Conservation (phyloP, 2,888 invertebrate genomes). For the Tipula helvola region DNA sequence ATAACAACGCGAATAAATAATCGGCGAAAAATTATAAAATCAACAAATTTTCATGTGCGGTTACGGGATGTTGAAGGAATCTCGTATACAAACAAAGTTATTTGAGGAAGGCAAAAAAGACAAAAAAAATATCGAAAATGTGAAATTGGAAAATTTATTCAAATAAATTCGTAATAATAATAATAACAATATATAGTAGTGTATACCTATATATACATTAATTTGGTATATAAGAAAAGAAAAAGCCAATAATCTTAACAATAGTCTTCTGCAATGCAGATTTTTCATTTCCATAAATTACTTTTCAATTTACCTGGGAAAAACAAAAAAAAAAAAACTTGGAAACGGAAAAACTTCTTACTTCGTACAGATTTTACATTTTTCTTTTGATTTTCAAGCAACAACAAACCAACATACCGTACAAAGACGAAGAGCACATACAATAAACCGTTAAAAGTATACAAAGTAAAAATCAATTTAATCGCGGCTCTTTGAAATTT, state of each 20-base stretch:
- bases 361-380: not conserved
- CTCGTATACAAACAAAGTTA: not conserved
- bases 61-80: not conserved
- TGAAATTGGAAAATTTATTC: not conserved
- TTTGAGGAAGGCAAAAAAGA: not conserved
- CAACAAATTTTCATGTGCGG: not conserved
- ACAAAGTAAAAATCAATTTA: not conserved
- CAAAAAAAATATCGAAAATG: not conserved
- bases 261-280: slow-evolving; percentile 6
- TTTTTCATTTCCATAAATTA: slow-evolving; percentile 8
- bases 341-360: not conserved
- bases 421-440: not conserved
- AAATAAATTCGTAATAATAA: not conserved
- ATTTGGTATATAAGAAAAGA: not conserved
- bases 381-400: not conserved
- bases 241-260: not conserved
- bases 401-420: not conserved
- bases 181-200: not conserved
- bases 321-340: not conserved
- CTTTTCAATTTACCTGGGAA: not conserved
- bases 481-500: not conserved
- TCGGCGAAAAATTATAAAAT: not conserved
- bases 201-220: not conserved
- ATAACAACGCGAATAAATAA: not conserved
- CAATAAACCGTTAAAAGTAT: not conserved